Conservation (phyloP, 2,797 vertebrate species). For the Lycodopsis pacificus region DNA sequence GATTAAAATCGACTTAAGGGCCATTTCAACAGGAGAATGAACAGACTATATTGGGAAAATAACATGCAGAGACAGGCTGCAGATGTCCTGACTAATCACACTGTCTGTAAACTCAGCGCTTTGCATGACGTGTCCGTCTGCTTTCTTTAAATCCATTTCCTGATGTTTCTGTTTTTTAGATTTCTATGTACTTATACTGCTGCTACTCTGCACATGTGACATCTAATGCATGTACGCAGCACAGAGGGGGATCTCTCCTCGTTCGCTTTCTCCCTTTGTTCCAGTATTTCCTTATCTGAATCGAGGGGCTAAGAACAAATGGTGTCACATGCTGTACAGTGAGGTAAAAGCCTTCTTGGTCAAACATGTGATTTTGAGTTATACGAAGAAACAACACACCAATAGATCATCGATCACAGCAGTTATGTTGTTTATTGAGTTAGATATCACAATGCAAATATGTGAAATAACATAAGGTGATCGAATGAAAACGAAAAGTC, state of each 20-base stretch:
- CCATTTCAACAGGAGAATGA: slow-evolving; percentile 14
- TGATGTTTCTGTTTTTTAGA: neutral
- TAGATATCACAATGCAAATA: neutral
- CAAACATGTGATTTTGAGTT: neutral
- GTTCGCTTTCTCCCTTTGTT: neutral
- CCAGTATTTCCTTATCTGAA: neutral
- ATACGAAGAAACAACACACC: neutral
- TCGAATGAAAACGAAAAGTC: neutral
- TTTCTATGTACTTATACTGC: neutral
- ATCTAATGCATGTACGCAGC: neutral
- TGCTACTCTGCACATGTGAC: neutral
- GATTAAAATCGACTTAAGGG: slow-evolving; percentile 33
- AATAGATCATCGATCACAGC: neutral
- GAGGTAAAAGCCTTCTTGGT: neutral
- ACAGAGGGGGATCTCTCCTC: neutral
- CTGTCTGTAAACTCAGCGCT: neutral
- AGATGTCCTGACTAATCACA: neutral
- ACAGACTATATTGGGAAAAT: slow-evolving; percentile 10
- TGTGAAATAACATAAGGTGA: neutral
- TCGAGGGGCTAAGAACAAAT: neutral
- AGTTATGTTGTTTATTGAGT: neutral
- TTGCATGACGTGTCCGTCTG: neutral
- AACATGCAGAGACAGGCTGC: slow-evolving; percentile 12
- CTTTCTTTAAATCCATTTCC: neutral
- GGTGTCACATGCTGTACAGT: neutral